A percentile compares a stretch with the other conserved stretches of the same genome.
These are phyloP conservation scores for Malurus melanocephalus DNA, from an alignment of 2,113 vertebrate species.

Conservation along the genomic window DNA sequence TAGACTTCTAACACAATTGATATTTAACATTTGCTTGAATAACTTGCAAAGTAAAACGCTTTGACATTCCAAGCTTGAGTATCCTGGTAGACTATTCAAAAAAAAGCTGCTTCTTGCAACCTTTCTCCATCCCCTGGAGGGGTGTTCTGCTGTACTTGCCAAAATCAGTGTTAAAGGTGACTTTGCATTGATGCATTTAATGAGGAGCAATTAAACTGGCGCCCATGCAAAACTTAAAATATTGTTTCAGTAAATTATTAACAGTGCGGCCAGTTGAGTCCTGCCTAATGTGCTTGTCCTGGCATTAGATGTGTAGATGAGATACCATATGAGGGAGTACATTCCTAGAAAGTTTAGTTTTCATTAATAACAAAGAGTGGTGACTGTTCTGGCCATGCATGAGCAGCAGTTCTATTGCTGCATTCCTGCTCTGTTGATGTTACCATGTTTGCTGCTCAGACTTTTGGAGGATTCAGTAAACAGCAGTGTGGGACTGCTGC, in stretches of 20 bases:
- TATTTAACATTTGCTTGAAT: neutral
- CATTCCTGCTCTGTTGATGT: neutral
- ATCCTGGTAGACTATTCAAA: neutral
- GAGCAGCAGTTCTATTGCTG: neutral
- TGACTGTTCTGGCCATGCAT: neutral
- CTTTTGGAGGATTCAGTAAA: neutral
- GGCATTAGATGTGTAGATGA: neutral
- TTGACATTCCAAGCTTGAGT: neutral
- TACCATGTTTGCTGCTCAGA: neutral
- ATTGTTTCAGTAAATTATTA: conserved; percentile 44
- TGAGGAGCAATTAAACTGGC: conserved; percentile 13
- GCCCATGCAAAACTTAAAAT: conserved; percentile 9
- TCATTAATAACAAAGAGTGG: neutral
- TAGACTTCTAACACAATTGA: neutral
- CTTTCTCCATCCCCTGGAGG: neutral
- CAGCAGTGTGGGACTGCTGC: neutral
- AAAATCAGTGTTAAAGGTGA: conserved; percentile 38
- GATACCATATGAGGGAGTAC: neutral
- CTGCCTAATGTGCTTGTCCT: neutral
- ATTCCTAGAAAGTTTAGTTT: conserved; percentile 12
- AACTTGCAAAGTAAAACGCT: neutral
- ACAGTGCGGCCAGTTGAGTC: neutral
- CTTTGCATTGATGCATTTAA: conserved; percentile 36
- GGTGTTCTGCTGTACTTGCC: neutral
- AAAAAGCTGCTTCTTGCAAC: neutral